Conservation (phyloP, 1,140 invertebrate genomes). For the Drosophila kikkawai region DNA sequence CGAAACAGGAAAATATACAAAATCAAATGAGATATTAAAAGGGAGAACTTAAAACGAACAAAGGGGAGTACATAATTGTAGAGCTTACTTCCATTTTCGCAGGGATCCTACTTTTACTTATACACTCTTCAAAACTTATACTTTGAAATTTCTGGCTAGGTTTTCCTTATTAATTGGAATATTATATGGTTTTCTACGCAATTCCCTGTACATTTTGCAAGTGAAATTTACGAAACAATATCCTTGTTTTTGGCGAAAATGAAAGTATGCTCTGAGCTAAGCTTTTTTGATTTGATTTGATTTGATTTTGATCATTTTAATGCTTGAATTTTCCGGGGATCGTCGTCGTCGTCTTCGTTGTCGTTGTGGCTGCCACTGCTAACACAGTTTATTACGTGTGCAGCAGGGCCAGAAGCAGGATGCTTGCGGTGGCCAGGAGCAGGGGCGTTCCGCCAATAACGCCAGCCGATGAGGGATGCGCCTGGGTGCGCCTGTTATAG, state of each 20-base stretch:
- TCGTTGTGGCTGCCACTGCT: slow-evolving; percentile 2
- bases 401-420: slow-evolving; percentile 31
- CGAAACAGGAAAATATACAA: neutral
- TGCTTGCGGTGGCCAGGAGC: slow-evolving; percentile 11
- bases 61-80: neutral
- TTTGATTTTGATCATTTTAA: neutral
- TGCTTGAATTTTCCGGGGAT: slow-evolving; percentile 13
- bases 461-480: slow-evolving; percentile 72
- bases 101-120: too few species aligned
- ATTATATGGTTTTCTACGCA: neutral
- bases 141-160: too few species aligned
- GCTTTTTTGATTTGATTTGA: slow-evolving; percentile 3
- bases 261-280: neutral
- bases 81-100: slow-evolving; percentile 3
- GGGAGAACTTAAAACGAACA: slow-evolving; percentile 1
- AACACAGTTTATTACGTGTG: slow-evolving; percentile 45
- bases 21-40: neutral
- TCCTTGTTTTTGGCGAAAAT: neutral
- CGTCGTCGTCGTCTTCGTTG: neutral
- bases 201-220: slow-evolving; percentile 7
- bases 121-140: too few species aligned
- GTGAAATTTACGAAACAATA: neutral
- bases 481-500: slow-evolving; percentile 81
- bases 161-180: too few species aligned
- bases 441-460: neutral